A percentile compares a stretch with the other conserved stretches of the same genome.
These are phyloP conservation scores for Mustela nigripes DNA, from an alignment of 2,113 vertebrate genomes.

Conservation along the genomic window DNA sequence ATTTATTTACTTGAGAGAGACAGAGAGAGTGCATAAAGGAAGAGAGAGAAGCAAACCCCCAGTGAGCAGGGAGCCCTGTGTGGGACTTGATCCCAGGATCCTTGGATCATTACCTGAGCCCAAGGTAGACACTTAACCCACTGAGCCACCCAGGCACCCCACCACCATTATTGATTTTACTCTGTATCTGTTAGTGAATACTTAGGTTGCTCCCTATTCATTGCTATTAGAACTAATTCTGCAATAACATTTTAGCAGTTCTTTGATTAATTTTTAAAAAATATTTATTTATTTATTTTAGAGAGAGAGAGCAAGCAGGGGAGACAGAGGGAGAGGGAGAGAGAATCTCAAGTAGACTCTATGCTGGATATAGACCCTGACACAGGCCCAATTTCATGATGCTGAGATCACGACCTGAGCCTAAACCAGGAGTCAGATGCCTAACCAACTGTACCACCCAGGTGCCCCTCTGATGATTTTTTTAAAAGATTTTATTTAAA, in stretches of 20 bases:
- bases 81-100: too few relatives aligned
- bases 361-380: background rate
- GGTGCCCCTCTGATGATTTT: too few relatives aligned
- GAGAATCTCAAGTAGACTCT: background rate
- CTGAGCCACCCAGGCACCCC: background rate
- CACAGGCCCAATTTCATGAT: background rate
- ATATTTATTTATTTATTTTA: background rate
- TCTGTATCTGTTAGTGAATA: background rate
- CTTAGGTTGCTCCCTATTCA: slow-evolving; percentile 1
- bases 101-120: too few relatives aligned
- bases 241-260: background rate
- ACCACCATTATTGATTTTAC: background rate
- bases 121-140: too few relatives aligned
- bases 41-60: too few relatives aligned
- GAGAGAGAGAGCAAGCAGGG: background rate
- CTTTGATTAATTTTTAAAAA: background rate
- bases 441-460: background rate
- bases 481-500: too few relatives aligned
- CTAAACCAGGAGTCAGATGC: background rate
- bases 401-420: background rate
- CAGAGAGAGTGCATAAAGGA: too few relatives aligned
- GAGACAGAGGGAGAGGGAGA: background rate
- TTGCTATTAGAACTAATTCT: slow-evolving; percentile 40
- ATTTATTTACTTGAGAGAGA: too few relatives aligned
- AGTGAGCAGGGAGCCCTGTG: too few relatives aligned